phyloP scores from a whole-genome alignment of 2,113 vertebrate genomes.

The Calidris pugnax region DNA sequence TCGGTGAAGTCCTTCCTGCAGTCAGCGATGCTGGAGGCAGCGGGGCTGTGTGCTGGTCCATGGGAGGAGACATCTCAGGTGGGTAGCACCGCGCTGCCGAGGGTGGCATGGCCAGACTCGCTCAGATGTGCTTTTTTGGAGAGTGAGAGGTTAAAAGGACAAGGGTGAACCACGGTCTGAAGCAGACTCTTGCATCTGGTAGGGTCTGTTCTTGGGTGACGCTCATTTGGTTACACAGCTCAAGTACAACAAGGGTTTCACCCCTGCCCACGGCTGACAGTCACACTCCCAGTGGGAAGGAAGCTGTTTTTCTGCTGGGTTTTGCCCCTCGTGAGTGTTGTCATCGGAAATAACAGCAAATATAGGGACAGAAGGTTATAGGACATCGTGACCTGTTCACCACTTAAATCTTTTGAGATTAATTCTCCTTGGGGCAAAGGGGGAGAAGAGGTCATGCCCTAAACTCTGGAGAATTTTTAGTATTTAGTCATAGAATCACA shows the following conservation, averaged over 20 bases:
- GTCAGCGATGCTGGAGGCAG: accelerated
- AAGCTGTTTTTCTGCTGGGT: conserved; percentile 36
- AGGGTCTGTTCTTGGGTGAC: not conserved
- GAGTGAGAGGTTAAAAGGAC: conserved; percentile 31
- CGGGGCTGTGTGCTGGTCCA: accelerated
- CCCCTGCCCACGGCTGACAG: not conserved
- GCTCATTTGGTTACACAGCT: not conserved
- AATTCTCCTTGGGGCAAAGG: not conserved
- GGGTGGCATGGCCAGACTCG: not conserved
- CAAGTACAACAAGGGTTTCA: not conserved
- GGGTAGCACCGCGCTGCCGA: accelerated
- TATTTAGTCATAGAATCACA: not conserved
- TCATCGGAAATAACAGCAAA: not conserved
- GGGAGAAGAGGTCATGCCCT: not conserved
- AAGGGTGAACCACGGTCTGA: not conserved
- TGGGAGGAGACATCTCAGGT: accelerated
- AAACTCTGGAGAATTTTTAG: not conserved
- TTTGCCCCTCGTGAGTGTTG: conserved; percentile 7
- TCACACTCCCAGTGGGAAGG: not conserved
- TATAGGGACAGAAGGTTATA: not conserved
- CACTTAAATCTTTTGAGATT: not conserved
- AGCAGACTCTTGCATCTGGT: not conserved
- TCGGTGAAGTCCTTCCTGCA: not conserved
- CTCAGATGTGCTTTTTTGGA: not conserved
- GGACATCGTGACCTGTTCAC: not conserved